Base-by-base conservation (phyloP, 1,140 invertebrate species). In the Coelopa frigida region DNA sequence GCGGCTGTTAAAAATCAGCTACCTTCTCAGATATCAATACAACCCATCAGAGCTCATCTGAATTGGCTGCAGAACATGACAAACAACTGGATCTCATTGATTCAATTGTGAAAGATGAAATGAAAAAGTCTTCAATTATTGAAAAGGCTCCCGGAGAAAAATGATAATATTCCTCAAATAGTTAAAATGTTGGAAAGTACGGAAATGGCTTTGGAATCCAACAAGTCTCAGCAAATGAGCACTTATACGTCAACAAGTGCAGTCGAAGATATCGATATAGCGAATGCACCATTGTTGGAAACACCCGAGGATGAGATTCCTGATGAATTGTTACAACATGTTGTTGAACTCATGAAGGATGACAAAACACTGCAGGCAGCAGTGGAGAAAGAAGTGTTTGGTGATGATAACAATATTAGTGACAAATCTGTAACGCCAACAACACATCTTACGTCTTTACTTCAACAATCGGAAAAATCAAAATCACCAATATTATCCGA, bases 341-440 rank as follows among this genome's bases (percentile, higher is more conserved):
- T 82, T 11, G 80, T 79, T 3, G 75, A 81, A 12, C 66, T 82
- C 14, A 79, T 81, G 8, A 76, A 79, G 43, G 78, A 79, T 44
- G 80, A 80, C 56, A 80, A 82, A 59, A 74, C 77, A 55, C 68
- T 82, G 21, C 78, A 82, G 57, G 80, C 81, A 58, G 79, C 79
- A 18, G 79, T 82, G 39, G 79, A 81, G 51, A 81, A 80, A 55
- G 74, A 80, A 67, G 70, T 77, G 45, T 49, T 50, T 31, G 36
- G 47, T 12, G 35, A 23, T 10, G 42, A 12, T 11, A 32, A 39
- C 3, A 46, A 36, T 21, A n/a, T n/a, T n/a, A n/a, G n/a, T n/a
- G n/a, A n/a, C n/a, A n/a, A n/a, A n/a, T n/a, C n/a, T n/a, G n/a
- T n/a, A n/a, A n/a, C n/a, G n/a, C n/a, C n/a, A n/a, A n/a, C n/a